Evolutionary conservation across 2,888 invertebrate species (phyloP).

Genomic region (Chymomyza procnemis): DNA sequence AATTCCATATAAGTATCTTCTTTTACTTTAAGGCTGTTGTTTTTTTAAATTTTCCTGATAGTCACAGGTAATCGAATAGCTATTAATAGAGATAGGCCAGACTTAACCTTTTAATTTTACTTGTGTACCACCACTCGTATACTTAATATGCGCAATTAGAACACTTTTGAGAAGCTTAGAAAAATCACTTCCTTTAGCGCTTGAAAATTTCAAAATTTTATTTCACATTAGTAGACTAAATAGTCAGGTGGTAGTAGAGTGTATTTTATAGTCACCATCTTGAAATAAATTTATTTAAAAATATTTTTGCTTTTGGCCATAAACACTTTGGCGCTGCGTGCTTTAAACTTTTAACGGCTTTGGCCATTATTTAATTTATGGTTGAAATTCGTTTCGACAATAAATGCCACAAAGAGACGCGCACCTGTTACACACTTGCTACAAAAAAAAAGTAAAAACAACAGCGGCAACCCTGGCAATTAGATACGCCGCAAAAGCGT

Average conservation of each 20-base stretch:
- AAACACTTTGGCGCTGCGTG: constrained; percentile 54
- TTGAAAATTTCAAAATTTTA: too few species aligned
- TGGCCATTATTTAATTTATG: constrained; percentile 70
- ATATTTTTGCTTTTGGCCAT: constrained; percentile 21
- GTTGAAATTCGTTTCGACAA: constrained; percentile 60
- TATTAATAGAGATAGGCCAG: too few species aligned
- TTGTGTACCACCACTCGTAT: too few species aligned
- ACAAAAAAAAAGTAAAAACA: constrained; percentile 16
- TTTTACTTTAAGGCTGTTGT: too few species aligned
- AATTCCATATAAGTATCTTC: too few species aligned
- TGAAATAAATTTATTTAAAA: constrained; percentile 44
- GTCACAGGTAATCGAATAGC: too few species aligned
- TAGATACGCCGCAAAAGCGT: constrained; percentile 37
- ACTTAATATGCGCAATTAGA: too few species aligned
- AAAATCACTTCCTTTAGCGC: too few species aligned
- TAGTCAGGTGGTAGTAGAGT: background rate
- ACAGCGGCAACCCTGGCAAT: constrained; percentile 50
- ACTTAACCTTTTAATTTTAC: too few species aligned
- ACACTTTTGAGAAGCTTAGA: too few species aligned
- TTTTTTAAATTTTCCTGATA: too few species aligned
- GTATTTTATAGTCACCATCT: background rate
- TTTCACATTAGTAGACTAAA: too few species aligned
- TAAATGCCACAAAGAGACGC: constrained; percentile 36
- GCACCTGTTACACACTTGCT: constrained; percentile 60
- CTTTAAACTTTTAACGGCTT: constrained; percentile 66